Base-by-base conservation (phyloP, 2,888 invertebrate species). In the Synergus umbraculus region DNA sequence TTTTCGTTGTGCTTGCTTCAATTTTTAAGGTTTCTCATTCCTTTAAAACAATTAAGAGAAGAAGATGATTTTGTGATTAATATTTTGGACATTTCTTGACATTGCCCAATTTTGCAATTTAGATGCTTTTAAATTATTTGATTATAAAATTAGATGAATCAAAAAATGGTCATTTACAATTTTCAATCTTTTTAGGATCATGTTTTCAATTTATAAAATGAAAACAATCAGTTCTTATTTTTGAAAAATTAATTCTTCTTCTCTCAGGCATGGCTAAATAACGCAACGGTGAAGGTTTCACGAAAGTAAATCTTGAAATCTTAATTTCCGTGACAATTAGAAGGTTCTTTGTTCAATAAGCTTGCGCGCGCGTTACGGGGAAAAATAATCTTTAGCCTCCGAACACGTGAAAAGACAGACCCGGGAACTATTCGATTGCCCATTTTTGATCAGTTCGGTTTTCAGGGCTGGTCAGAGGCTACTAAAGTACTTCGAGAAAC, bases 391-490 rank as follows among this genome's bases (percentile, higher is more conserved):
- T 92, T 90, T 92, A 91, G 92, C 91, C 89, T 92, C 92, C 92
- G 92, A 92, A 92, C 92, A 83, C 78, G 54, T 77, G 76, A 64
- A 43, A 22, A 58, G 60, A 76, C n/a, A 18, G 49, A 8, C 54
- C 65, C 46, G 54, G 29, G 73, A 73, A 54, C 73, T 81, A 78
- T 82, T 67, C 79, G 77, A 65, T 83, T 86, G 85, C 84, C 77
- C 80, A 67, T 78, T 83, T 87, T 89, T 89, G 88, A 90, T 88
- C 86, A 92, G 92, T 89, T 89, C 88, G 85, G 89, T 90, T 92
- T 93, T 82, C 93, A 97, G 97, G 91, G 95, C 96, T 89, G 97
- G 97, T 77, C 93, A 93, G 85, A 93, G 95, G 78, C 93, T 97
- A 82, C 94, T 96, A 86, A 95, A 94, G 85, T 96, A 94, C 91